Conservation (phyloP, 1,140 invertebrate species). For the Drosophila malerkotliana region DNA sequence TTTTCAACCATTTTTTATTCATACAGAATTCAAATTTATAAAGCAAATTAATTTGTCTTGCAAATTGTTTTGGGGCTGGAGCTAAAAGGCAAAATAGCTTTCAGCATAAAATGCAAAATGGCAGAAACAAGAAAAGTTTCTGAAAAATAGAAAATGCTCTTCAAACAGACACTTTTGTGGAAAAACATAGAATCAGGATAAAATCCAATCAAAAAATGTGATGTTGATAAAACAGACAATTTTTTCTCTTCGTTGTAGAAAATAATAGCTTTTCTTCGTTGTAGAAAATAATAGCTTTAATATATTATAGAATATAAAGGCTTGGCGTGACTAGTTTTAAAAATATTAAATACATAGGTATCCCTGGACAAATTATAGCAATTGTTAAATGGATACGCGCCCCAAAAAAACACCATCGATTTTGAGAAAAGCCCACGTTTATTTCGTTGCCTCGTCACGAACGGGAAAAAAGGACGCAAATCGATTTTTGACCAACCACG, state of each 20-base stretch:
- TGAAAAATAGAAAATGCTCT: too few relatives aligned
- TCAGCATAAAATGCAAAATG: background rate
- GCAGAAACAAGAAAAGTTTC: background rate
- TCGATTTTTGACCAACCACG: constrained; percentile 50
- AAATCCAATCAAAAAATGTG: too few relatives aligned
- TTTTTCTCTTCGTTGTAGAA: background rate
- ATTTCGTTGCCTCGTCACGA: constrained; percentile 24
- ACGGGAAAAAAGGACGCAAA: constrained; percentile 27
- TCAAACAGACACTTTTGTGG: too few relatives aligned
- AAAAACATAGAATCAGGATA: too few relatives aligned
- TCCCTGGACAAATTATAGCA: constrained; percentile 13
- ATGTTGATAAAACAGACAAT: too few relatives aligned
- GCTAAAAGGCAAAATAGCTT: constrained; percentile 2
- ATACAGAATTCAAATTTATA: constrained; percentile 12
- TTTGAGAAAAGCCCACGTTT: constrained; percentile 25
- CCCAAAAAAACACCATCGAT: constrained; percentile 45
- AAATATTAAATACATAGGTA: background rate
- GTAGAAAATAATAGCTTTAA: background rate
- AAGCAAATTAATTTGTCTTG: constrained; percentile 16
- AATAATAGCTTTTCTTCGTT: background rate
- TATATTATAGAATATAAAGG: too few relatives aligned
- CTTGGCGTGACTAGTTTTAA: background rate
- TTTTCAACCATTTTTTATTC: constrained; percentile 8
- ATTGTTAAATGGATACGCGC: constrained; percentile 39
- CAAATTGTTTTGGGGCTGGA: constrained; percentile 22